Conservation (phyloP, 2,113 vertebrate genomes). For the Aphelocoma coerulescens region DNA sequence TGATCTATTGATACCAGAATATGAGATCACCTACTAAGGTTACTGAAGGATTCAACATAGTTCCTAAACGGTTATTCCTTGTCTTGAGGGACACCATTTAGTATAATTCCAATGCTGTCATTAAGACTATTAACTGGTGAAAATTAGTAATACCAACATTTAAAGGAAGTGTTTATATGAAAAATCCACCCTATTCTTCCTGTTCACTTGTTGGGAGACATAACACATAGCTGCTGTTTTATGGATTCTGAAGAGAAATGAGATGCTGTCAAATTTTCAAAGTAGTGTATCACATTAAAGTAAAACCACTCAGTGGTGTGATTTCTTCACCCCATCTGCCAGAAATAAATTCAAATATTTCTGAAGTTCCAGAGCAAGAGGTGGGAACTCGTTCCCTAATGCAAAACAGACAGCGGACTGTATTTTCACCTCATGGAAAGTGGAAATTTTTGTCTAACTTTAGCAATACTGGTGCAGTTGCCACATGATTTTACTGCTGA, state of each 20-base stretch:
- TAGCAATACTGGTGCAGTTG: neutral
- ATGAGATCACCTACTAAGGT: neutral
- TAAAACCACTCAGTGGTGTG: neutral
- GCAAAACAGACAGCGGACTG: neutral
- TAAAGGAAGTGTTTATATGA: neutral
- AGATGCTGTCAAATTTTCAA: neutral
- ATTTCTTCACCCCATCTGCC: neutral
- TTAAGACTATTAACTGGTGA: neutral
- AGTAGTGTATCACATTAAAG: neutral
- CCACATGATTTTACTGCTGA: neutral
- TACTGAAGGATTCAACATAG: neutral
- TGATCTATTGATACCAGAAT: neutral
- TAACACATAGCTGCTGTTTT: neutral
- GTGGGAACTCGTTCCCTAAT: neutral
- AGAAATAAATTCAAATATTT: neutral
- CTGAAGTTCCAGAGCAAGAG: neutral
- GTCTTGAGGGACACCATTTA: neutral
- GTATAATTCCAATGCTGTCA: neutral
- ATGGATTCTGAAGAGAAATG: neutral
- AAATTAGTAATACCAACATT: neutral
- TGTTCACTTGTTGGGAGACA: neutral
- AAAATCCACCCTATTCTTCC: neutral
- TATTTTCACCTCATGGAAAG: slow-evolving; percentile 16
- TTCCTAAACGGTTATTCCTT: neutral
- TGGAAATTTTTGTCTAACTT: neutral